Base-by-base conservation (phyloP, 2,113 vertebrate species). In the Narcine bancroftii region DNA sequence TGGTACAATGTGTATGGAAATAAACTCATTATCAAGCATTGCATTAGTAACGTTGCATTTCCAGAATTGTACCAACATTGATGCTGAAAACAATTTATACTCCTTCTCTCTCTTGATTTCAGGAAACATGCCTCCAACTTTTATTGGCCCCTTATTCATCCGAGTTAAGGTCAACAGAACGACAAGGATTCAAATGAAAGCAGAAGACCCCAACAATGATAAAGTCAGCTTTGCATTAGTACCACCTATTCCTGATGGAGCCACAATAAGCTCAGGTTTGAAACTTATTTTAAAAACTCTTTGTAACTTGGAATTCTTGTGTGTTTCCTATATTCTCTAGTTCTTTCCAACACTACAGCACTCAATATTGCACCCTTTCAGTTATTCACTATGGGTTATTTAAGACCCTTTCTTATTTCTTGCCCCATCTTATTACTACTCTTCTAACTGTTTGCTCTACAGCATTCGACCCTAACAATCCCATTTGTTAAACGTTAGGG, bases 61-160 rank as follows among this genome's bases (percentile, higher is more conserved):
- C 3, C 33, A 10, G 29, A 60, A 85, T n/a, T 60, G 33, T 56
- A 85, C 53, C 4, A 56, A 87, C 3, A 87, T 36, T 89, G 47
- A 36, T 53, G 19, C 17, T 65, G 89, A 71, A 42, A 29, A 42
- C 5, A 47, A 71, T 47, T 66, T 15, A 47, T 33, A 45, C 24
- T 19, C 26, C 19, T 69, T 10, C 13, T 91, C 36, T 69, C 13
- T 91, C 63, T 69, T 91, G 15, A 0, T 6, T 91, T 75, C 93
- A 97, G 97, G 96, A 53, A 96, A 96, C 93, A 94, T 95, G 93
- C 96, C 96, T 6, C 97, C 97, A 65, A 94, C 96, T 11, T 93
- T 97, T 93, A 95, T 93, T 6, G 94, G 94, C 71, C 96, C 96
- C 26, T 94, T 92, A 0, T 92, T 96, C 89, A 96, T 97, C 93